These are phyloP conservation scores for Xestia xanthographa DNA, from an alignment of 2,888 invertebrate genomes.

Conservation along the genomic window DNA sequence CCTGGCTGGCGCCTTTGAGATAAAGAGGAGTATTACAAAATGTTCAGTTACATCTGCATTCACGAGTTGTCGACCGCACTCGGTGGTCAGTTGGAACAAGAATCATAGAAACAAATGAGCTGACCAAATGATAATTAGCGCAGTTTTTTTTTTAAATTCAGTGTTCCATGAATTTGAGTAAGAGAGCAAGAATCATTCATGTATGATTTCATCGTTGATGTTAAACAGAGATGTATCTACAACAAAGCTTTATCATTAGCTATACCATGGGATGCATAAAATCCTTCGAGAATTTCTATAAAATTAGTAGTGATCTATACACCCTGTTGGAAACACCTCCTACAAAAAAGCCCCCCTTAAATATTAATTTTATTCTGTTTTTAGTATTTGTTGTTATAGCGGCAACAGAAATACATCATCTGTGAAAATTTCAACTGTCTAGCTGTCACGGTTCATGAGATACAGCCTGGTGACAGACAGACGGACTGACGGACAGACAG, in stretches of 20 bases:
- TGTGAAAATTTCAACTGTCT: no score
- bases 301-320: not conserved
- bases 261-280: not conserved
- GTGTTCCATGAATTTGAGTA: not conserved
- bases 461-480: no score
- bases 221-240: not conserved
- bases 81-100: slow-evolving; percentile 67
- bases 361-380: no score
- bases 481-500: no score
- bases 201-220: not conserved
- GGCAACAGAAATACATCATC: no score
- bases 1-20: slow-evolving; percentile 65
- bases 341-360: no score
- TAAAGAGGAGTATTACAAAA: slow-evolving; percentile 71
- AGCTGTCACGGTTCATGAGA: no score
- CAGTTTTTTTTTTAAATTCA: not conserved
- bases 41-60: slow-evolving; percentile 80
- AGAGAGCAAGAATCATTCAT: not conserved
- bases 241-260: not conserved
- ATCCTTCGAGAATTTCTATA: not conserved
- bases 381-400: no score
- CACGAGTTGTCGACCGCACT: slow-evolving; percentile 76
- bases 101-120: slow-evolving; percentile 42
- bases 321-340: not conserved
- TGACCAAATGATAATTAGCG: slow-evolving; percentile 1